Percentiles rank a stretch among this genome's conserved stretches.
Evolutionary conservation across 2,888 invertebrate species (phyloP).

Genomic region (Drosophila algonquin): DNA sequence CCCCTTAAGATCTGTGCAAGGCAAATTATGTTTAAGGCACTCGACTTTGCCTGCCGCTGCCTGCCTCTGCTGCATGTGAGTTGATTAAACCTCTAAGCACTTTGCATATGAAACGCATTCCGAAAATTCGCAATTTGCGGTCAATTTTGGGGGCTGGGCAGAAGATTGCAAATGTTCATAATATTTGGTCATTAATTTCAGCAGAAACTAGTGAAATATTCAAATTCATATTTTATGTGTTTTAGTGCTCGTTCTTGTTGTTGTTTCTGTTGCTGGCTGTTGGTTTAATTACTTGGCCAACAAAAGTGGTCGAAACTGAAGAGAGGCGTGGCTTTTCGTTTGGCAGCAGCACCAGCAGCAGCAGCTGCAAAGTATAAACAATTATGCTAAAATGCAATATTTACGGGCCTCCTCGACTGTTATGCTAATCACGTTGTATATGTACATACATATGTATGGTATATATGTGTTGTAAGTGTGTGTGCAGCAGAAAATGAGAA

Average conservation of each 20-base stretch:
- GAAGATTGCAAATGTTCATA: neutral
- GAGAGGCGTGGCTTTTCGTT: slow-evolving; percentile 46
- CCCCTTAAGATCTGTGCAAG: neutral
- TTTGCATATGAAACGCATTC: neutral
- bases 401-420: slow-evolving; percentile 65
- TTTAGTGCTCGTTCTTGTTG: too few relatives aligned
- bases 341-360: slow-evolving; percentile 53
- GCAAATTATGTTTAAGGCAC: neutral
- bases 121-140: neutral
- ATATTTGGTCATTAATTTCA: neutral
- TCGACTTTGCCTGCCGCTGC: neutral
- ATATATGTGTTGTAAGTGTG: slow-evolving; percentile 18
- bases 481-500: slow-evolving; percentile 11
- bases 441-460: slow-evolving; percentile 4
- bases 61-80: neutral
- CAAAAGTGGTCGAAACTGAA: slow-evolving; percentile 37
- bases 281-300: slow-evolving; percentile 47
- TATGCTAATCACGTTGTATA: slow-evolving; percentile 66
- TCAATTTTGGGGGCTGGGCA: neutral
- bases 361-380: slow-evolving; percentile 68
- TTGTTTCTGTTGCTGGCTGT: slow-evolving; percentile 4
- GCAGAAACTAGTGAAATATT: neutral
- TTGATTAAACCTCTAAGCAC: neutral
- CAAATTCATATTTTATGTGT: neutral
- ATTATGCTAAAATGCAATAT: slow-evolving; percentile 77